Evolutionary conservation across 2,113 vertebrate species (phyloP), one percentile per base, ranked within the genome.

Genomic region (Anarrhichthys ocellatus): DNA sequence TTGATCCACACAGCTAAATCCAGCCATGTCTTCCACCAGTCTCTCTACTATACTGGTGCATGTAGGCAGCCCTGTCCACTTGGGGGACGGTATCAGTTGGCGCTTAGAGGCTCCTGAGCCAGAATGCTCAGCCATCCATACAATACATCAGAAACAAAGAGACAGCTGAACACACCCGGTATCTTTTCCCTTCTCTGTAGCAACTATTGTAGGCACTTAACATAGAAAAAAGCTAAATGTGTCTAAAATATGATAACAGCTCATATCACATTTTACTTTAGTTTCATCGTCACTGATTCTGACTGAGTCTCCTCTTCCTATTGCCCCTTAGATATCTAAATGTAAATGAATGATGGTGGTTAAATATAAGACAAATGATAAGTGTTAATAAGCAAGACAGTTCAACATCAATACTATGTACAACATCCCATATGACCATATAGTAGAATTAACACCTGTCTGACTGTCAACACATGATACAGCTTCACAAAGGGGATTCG

Each of bases 71-170:
- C 8, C 3, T 11, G 61, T 72, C 42, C 73, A 74, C 73, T 64
- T 58, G 29, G 36, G 74, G 75, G 59, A 66, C 59, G 5, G 64
- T 58, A 76, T 83, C 52, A 42, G 36, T 48, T 70, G 83, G 74
- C n/a, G 9, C 77, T 71, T 10, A 61, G 56, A 78, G 32, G 9
- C 61, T 77, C 74, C 75, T 36, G 74, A 72, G 65, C 65, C 72
- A 32, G 59, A 80, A 46, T 77, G 76, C 61, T 82, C 77, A 84
- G 50, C 64, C 77, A 78, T 82, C 80, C 84, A 61, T 74, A 72
- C 54, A 81, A 40, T 54, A 38, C 67, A 81, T 81, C 65, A 65
- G 48, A 70, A 66, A 89, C 81, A 84, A 87, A 76, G 69, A 81
- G 77, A 80, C 81, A 82, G 81, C 75, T 81, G 73, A 83, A 64